Conservation (phyloP, 2,797 vertebrate genomes). For the Remorina albescens region DNA sequence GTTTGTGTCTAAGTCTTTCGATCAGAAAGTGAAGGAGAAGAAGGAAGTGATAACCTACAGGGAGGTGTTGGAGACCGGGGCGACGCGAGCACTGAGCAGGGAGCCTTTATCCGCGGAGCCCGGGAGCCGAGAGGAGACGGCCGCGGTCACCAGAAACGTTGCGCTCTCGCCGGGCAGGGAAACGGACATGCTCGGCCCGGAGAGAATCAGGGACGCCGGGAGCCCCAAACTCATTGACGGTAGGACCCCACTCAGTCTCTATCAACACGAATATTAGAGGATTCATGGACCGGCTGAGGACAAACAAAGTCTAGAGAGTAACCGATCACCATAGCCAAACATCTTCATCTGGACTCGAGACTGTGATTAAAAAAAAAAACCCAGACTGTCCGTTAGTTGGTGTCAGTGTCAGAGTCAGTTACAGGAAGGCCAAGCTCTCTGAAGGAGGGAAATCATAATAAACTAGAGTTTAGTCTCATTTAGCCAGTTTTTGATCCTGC, state of each 20-base stretch:
- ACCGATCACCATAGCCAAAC: not conserved
- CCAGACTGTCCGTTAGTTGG: not conserved
- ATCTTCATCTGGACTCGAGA: not conserved
- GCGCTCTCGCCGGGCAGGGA: constrained; percentile 92
- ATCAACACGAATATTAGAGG: constrained; percentile 1
- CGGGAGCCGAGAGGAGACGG: constrained; percentile 86
- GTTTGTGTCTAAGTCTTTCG: constrained; percentile 98
- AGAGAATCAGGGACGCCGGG: constrained; percentile 90
- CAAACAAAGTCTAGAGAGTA: not conserved
- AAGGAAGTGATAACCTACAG: constrained; percentile 98
- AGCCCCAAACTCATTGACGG: constrained; percentile 96
- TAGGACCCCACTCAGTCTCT: constrained; percentile 61
- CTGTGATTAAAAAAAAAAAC: not conserved
- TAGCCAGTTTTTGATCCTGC: not conserved
- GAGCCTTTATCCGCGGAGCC: constrained; percentile 88
- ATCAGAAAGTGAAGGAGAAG: constrained; percentile 98
- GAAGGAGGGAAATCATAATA: not conserved
- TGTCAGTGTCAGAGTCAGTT: not conserved
- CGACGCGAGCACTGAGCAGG: constrained; percentile 85
- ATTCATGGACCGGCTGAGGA: not conserved
- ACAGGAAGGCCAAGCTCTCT: not conserved
- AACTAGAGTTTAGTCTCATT: not conserved
- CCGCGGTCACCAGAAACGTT: constrained; percentile 85
- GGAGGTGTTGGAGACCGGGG: constrained; percentile 95
- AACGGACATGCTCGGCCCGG: constrained; percentile 89